These are phyloP conservation scores for Sarcophaga peregrina DNA, from an alignment of 1,140 invertebrate genomes.

Conservation along the genomic window DNA sequence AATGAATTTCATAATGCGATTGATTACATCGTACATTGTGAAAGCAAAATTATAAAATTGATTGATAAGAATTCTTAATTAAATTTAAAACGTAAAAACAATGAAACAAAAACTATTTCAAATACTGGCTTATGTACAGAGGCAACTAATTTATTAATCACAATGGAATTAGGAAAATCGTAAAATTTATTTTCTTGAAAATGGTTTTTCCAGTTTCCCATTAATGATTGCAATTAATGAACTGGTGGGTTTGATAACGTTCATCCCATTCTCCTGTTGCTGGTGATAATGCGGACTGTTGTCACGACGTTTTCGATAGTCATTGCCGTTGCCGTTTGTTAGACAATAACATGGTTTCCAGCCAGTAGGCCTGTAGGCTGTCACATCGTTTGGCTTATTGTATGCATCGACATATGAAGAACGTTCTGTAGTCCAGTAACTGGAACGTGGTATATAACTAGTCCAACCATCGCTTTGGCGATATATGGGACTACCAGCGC, in stretches of 20 bases:
- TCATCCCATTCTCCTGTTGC: neutral
- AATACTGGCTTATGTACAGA: neutral
- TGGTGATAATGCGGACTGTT: slow-evolving; percentile 42
- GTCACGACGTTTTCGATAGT: slow-evolving; percentile 55
- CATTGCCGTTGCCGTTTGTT: slow-evolving; percentile 50
- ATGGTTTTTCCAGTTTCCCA: slow-evolving; percentile 59
- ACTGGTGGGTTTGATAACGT: slow-evolving; percentile 38
- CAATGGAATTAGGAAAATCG: neutral
- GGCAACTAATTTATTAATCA: too few species aligned
- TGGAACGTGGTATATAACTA: slow-evolving; percentile 54
- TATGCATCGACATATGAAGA: slow-evolving; percentile 43
- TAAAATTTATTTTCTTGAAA: slow-evolving; percentile 52
- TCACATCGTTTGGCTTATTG: slow-evolving; percentile 39
- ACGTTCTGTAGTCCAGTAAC: slow-evolving; percentile 62
- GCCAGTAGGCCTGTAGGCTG: slow-evolving; percentile 49
- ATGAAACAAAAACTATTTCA: neutral
- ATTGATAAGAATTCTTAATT: neutral
- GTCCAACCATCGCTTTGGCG: slow-evolving; percentile 58
- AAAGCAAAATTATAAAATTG: neutral
- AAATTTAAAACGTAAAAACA: slow-evolving; percentile 1
- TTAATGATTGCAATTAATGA: slow-evolving; percentile 52
- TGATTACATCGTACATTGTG: neutral
- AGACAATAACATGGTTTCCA: slow-evolving; percentile 65
- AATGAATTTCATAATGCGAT: neutral
- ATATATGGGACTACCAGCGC: slow-evolving; percentile 47